Evolutionary conservation across 2,888 invertebrate genomes (phyloP), one percentile per base, ranked within the genome.

Genomic region (Quadriops clusia): DNA sequence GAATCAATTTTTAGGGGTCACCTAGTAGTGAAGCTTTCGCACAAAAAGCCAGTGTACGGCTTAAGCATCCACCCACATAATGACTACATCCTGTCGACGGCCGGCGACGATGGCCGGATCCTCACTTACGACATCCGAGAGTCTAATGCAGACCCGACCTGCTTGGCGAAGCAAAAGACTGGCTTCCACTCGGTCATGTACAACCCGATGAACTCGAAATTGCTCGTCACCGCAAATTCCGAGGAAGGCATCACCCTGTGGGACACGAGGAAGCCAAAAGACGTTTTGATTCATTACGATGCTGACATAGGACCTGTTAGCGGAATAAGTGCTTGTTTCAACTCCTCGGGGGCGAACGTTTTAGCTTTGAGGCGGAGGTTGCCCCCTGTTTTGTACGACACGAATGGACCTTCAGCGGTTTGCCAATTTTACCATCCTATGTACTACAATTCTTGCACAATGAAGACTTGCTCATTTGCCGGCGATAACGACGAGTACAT

Each of bases 121-220:
- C 67, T 89, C 21, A 67, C 94, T 17, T 90, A 82, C 60, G 94
- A 95, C 56, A 76, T 79, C 23, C 62, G 90, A 47, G 72, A 75
- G 44, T 70, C 76, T 24, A 33, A 17, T 49, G 38, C 52, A 64
- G 74, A 73, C 40, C 70, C 72, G n/a, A 68, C 77, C 43, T 71
- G 73, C 42, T 59, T 82, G 48, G 72, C 79, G 50, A 78, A 77
- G 53, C 71, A 70, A 47, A 70, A 70, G 44, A 70, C 74, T 30
- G 75, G 90, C n/a, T 93, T 89, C 64, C 91, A 93, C 61, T 85
- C 89, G n/a, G 91, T 91, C 18, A 84, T 84, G 76, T 91, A 83
- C 60, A 90, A 93, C 62, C 93, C 93, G 0, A 64, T 72, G 13
- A 87, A 90, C 50, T 70, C 82, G 0, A 69, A 78, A 45, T 72